Conservation (phyloP, 2,888 invertebrate genomes). For the Pyralis farinalis region DNA sequence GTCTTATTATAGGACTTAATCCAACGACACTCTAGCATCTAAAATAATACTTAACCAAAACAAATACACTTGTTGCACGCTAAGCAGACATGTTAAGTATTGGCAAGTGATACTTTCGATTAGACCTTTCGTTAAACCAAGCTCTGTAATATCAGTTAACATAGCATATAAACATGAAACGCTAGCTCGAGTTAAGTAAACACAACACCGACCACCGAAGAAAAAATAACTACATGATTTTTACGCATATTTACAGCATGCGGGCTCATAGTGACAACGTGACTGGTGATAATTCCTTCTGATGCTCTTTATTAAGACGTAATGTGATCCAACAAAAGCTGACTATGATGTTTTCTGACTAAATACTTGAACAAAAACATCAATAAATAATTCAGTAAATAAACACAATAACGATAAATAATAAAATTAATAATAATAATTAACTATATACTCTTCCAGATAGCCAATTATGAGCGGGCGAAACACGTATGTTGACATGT, state of each 20-base stretch:
- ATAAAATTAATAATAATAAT: not conserved
- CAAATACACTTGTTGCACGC: too few relatives aligned
- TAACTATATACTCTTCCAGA: too few relatives aligned
- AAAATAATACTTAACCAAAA: too few relatives aligned
- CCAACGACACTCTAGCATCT: too few relatives aligned
- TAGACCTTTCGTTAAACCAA: too few relatives aligned
- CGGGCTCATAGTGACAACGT: conserved; percentile 4
- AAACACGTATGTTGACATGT: not conserved
- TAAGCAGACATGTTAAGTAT: too few relatives aligned
- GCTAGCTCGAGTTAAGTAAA: conserved; percentile 14
- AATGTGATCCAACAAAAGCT: conserved; percentile 3
- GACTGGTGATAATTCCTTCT: not conserved
- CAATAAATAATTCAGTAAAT: conserved; percentile 1
- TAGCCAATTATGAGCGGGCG: too few relatives aligned
- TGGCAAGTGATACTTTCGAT: too few relatives aligned
- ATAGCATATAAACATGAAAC: conserved; percentile 1
- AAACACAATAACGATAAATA: not conserved
- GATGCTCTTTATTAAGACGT: not conserved
- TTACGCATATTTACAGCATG: conserved; percentile 16
- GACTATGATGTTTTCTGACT: not conserved
- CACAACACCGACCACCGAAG: conserved; percentile 18
- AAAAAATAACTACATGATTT: conserved; percentile 13
- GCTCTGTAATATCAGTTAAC: too few relatives aligned
- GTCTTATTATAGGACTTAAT: too few relatives aligned
- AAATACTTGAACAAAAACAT: conserved; percentile 4